phyloP scores from a whole-genome alignment of 1,140 invertebrate genomes.

The Heliconius eleuchia region DNA sequence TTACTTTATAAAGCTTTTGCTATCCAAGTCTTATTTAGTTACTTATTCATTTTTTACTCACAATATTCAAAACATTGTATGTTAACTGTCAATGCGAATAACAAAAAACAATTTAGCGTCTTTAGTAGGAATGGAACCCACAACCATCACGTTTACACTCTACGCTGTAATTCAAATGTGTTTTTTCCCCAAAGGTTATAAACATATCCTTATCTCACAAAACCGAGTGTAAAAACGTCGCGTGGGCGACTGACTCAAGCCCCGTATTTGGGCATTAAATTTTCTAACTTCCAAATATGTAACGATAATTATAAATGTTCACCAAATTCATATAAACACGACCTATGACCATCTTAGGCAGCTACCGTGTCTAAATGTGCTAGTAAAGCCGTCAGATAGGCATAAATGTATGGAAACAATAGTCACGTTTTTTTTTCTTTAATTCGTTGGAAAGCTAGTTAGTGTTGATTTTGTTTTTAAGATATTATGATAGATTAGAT shows the following conservation, averaged over 20 bases:
- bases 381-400: constrained; percentile 16
- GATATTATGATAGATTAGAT: not conserved
- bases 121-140: no score
- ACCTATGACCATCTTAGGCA: constrained; percentile 21
- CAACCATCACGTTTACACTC: not conserved
- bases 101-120: no score
- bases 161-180: not conserved
- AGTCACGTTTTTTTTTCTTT: constrained; percentile 16
- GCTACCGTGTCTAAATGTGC: constrained; percentile 22
- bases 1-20: no score
- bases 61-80: no score
- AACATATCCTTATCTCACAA: not conserved
- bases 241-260: constrained; percentile 24
- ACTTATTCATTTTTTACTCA: no score
- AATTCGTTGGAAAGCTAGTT: constrained; percentile 4
- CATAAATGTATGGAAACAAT: constrained; percentile 10
- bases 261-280: constrained; percentile 17
- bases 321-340: constrained; percentile 26
- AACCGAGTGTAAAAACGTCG: constrained; percentile 22
- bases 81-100: no score
- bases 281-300: constrained; percentile 18
- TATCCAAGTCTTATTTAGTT: no score
- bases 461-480: not conserved
- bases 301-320: constrained; percentile 22
- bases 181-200: not conserved